Evolutionary conservation across 1,140 invertebrate genomes (phyloP), one percentile per base, ranked within the genome.

Genomic region (Drosophila micromelanica): DNA sequence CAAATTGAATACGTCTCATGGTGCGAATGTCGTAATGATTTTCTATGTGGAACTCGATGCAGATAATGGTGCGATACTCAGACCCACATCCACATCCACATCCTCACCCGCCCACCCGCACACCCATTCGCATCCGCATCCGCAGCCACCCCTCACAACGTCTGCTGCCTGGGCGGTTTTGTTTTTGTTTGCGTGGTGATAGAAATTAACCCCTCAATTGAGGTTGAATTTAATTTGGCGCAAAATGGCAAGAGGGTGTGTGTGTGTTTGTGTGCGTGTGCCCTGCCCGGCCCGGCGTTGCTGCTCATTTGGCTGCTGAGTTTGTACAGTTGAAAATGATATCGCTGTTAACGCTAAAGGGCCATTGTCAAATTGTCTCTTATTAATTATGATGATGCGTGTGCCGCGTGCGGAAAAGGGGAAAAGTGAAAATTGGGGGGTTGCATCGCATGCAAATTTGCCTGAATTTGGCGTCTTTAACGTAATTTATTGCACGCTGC

Each of bases 141-240:
- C 20, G 2, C 48, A 54, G 65, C 46, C 73, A 77, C 78, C 73
- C 78, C 64, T 73, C 51, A 48, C 12, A 11, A 30, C 17, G 43
- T 60, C 65, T 72, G 79, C 60, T 40, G 70, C n/a, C 57, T 87
- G 82, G 73, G 76, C 73, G 81, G 79, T 84, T 79, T 85, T 85
- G 80, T 85, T 87, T 86, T 87, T 90, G 80, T 90, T 90, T 90
- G 85, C 84, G 77, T 90, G 86, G 85, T 90, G 85, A 91, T 90
- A 91, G 84, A 91, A 90, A 91, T 91, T 91, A 91, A 91, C 90
- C 90, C 90, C 90, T 91, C 78, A 91, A 91, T 91, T 91, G 90
- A 91, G 90, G 80, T 91, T 91, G 90, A 91, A 91, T 91, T 91
- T 91, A 91, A 91, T 91, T 91, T 90, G 90, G 90, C 90, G 89